Conservation (phyloP, 92 coral and sea anemone species). For the Zoanthus sansibaricus region DNA sequence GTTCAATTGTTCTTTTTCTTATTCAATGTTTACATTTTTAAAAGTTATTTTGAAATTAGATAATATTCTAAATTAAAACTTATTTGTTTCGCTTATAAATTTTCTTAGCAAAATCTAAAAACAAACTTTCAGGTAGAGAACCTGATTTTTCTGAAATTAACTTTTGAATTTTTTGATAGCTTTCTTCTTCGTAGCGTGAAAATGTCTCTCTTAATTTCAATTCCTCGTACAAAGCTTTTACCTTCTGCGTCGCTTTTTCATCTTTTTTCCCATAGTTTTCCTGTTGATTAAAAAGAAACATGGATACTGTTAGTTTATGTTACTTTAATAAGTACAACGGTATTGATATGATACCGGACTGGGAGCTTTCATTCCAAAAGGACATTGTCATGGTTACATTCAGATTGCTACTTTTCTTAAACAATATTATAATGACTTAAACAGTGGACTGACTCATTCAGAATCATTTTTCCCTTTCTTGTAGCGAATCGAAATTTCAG, state of each 20-base stretch:
- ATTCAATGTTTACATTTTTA: too few relatives aligned
- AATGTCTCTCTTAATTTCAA: constrained; percentile 68
- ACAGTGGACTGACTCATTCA: too few relatives aligned
- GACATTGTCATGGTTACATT: too few relatives aligned
- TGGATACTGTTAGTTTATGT: neutral
- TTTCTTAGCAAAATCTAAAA: constrained; percentile 83
- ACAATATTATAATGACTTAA: too few relatives aligned
- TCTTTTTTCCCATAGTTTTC: constrained; percentile 86
- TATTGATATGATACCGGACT: too few relatives aligned
- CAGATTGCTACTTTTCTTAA: too few relatives aligned
- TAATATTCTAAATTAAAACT: neutral
- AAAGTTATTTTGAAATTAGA: too few relatives aligned
- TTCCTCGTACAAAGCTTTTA: constrained; percentile 78
- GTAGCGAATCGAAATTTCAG: too few relatives aligned
- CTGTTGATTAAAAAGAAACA: constrained; percentile 50
- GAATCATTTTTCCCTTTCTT: too few relatives aligned
- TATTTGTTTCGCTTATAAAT: constrained; percentile 92
- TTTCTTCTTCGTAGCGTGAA: constrained; percentile 74
- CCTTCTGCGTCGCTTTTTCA: constrained; percentile 71
- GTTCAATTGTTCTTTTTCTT: too few relatives aligned
- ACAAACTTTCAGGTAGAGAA: constrained; percentile 81
- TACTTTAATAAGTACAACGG: too few relatives aligned
- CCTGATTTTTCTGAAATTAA: constrained; percentile 76
- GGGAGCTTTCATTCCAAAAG: too few relatives aligned
- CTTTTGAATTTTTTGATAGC: constrained; percentile 73